Base-by-base conservation (phyloP, 35 echinoderm and acorn worm species). In the Strongylocentrotus purpuratus region DNA sequence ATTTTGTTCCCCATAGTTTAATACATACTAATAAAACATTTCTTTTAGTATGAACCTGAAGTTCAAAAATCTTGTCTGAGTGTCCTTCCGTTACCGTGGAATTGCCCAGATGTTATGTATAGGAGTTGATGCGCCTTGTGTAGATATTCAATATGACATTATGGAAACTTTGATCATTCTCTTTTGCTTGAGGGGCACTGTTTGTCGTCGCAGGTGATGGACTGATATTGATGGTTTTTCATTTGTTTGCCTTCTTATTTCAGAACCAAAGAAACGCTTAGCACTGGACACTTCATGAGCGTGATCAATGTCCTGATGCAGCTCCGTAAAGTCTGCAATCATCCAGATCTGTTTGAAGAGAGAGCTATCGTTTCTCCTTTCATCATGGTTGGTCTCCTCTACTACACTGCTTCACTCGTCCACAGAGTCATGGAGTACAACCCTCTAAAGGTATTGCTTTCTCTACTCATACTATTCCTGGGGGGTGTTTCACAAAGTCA, bases 241-340 rank as follows among this genome's bases (percentile, higher is more conserved):
- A 85, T 20, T 85, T 31, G 31, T 85, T 17, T 85, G 70, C 31
- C 17, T 85, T 94, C 93, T 45, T 52, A 31, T 47, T 88, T 33
- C 94, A 99, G 98, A 96, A 99, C 98, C 92, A 99, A 95, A 95
- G 98, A 99, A 92, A 99, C 98, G 0, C 94, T 99, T 8, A 94
- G 96, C 32, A 97, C 95, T 86, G 98, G 98, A 61, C 98, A 99
- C 52, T 99, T 99, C 95, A 95, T 99, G 95, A 99, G 98, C 48
- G 98, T 99, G 87, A 99, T 99, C 95, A 99, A 99, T 58, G 96
- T 99, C n/a, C 94, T 99, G 86, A 99, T 99, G 98, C 98, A 99
- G 96, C 88, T 99, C 91, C 95, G 98, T 9, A 99, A 99, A 89
- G 98, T 99, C 28, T 99, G 98, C 78, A 99, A 99, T 95, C 98